These are phyloP conservation scores for Lagria hirta DNA, from an alignment of 2,888 invertebrate genomes.

Conservation along the genomic window DNA sequence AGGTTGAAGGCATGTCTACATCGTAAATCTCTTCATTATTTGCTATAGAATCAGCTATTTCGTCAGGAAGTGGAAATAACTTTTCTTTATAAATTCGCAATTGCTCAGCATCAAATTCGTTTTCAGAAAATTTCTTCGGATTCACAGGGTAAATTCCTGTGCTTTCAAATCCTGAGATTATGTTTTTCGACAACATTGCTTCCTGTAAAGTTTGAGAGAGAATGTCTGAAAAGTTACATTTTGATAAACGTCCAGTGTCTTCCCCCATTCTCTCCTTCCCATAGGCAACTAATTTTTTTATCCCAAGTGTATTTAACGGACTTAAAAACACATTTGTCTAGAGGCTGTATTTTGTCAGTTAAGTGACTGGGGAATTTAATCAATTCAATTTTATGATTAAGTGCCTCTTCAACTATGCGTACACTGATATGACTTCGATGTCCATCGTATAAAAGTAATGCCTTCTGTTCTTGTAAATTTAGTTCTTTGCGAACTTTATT, in stretches of 20 bases:
- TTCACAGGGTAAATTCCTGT: too few relatives aligned
- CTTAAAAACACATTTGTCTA: slow-evolving; percentile 23
- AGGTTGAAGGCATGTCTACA: too few relatives aligned
- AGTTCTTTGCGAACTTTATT: slow-evolving; percentile 11
- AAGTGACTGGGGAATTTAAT: slow-evolving; percentile 28
- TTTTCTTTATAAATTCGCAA: too few relatives aligned
- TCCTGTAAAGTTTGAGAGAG: too few relatives aligned
- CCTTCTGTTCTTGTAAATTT: slow-evolving; percentile 21
- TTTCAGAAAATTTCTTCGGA: too few relatives aligned
- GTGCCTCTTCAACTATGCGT: slow-evolving; percentile 25
- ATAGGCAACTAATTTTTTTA: slow-evolving; percentile 24
- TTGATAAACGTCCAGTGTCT: slow-evolving; percentile 24
- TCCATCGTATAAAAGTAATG: slow-evolving; percentile 28
- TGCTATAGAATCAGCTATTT: too few relatives aligned
- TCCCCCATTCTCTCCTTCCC: slow-evolving; percentile 25
- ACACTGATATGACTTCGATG: slow-evolving; percentile 29
- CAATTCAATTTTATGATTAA: slow-evolving; percentile 24
- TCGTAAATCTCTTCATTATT: too few relatives aligned
- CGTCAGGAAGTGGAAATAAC: too few relatives aligned
- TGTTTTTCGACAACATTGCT: too few relatives aligned
- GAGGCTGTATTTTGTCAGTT: slow-evolving; percentile 30
- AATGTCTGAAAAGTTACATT: slow-evolving; percentile 25
- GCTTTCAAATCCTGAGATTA: too few relatives aligned
- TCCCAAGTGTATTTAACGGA: slow-evolving; percentile 27
- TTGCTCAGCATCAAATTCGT: too few relatives aligned